Percentiles rank a stretch among this genome's conserved stretches.
phyloP scores from a whole-genome alignment of 2,888 invertebrate species.

The Epinotia brunnichana region DNA sequence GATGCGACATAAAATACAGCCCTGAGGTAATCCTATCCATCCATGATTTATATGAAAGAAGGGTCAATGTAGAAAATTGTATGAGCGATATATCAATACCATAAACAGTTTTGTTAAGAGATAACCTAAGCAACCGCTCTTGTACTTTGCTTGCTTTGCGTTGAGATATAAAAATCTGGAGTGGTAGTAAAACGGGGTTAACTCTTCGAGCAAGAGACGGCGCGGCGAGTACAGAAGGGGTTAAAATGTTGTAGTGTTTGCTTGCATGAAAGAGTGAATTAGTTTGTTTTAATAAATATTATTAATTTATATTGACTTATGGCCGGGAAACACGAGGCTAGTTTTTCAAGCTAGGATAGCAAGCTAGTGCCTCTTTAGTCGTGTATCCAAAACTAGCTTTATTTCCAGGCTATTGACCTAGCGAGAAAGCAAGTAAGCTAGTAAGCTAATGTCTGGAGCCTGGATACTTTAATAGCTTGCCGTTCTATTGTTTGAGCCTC shows the following conservation, averaged over 20 bases:
- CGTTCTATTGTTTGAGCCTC: too few species aligned
- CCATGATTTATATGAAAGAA: conserved; percentile 77
- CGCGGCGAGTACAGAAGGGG: conserved; percentile 7
- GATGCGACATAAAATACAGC: conserved; percentile 80
- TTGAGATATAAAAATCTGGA: conserved; percentile 5
- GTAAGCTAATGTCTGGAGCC: too few species aligned
- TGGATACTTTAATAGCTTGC: too few species aligned
- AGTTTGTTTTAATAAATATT: too few species aligned
- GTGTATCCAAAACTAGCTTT: too few species aligned
- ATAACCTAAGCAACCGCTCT: conserved; percentile 16
- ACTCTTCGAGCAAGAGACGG: background rate
- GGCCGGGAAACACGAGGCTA: too few species aligned
- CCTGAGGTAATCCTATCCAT: conserved; percentile 79
- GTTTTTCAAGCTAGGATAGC: too few species aligned
- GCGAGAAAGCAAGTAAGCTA: too few species aligned
- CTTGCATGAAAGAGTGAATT: background rate
- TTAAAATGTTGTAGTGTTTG: background rate
- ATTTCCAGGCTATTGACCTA: too few species aligned
- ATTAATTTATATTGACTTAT: too few species aligned
- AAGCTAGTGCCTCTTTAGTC: too few species aligned
- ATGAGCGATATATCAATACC: conserved; percentile 72
- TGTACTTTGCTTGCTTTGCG: conserved; percentile 17
- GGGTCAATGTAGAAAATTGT: conserved; percentile 77
- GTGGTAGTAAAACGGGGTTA: conserved; percentile 22
- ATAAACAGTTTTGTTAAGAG: conserved; percentile 48